Conservation (phyloP, 2,797 vertebrate genomes). For the Lacerta viridis region DNA sequence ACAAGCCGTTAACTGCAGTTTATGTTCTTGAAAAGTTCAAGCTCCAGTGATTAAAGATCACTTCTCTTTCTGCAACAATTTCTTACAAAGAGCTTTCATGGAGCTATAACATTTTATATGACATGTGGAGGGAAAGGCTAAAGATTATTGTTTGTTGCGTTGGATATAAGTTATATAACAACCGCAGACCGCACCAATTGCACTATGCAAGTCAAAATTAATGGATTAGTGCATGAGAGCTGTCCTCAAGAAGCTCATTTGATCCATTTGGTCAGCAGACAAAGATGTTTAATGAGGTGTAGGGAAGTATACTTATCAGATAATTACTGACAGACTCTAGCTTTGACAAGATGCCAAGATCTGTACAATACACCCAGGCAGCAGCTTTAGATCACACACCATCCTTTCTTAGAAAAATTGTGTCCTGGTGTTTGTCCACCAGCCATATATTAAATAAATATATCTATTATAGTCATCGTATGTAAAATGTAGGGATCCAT, state of each 20-base stretch:
- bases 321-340: slow-evolving; percentile 11
- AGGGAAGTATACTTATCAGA: background rate
- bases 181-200: background rate
- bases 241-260: background rate
- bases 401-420: background rate
- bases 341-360: slow-evolving; percentile 7
- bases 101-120: background rate
- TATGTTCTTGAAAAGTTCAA: background rate
- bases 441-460: background rate
- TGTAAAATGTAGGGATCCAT: background rate
- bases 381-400: background rate
- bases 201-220: background rate
- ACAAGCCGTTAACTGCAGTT: background rate
- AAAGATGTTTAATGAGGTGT: slow-evolving; percentile 8
- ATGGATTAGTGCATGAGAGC: background rate
- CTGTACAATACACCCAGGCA: background rate
- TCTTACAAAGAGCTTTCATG: background rate
- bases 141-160: background rate
- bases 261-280: background rate
- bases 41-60: background rate
- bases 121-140: background rate
- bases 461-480: background rate
- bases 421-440: background rate
- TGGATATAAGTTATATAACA: background rate
- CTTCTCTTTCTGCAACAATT: background rate